A percentile compares a stretch with the other conserved stretches of the same genome.
These are phyloP conservation scores for Limonius californicus DNA, from an alignment of 1,140 invertebrate genomes.

Conservation along the genomic window DNA sequence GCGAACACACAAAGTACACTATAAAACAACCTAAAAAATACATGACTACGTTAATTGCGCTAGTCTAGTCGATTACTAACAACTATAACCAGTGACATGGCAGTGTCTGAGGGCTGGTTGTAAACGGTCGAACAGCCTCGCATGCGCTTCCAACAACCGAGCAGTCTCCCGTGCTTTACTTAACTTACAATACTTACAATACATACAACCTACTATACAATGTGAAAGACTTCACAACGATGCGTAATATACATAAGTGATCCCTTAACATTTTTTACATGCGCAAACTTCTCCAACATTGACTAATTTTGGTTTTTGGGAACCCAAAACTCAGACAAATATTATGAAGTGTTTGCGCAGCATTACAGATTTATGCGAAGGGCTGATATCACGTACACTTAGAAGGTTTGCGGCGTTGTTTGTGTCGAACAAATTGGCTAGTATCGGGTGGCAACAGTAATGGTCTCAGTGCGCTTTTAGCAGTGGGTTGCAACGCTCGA, in stretches of 20 bases:
- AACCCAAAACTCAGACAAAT: not conserved
- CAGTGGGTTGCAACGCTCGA: conserved; percentile 47
- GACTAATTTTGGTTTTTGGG: too few species aligned
- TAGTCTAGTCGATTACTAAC: conserved; percentile 19
- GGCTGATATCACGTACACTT: conserved; percentile 30
- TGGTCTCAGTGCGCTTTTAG: conserved; percentile 46
- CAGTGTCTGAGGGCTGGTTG: conserved; percentile 29
- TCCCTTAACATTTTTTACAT: not conserved
- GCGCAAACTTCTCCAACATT: not conserved
- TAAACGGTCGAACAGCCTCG: conserved; percentile 19
- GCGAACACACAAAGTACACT: conserved; percentile 16
- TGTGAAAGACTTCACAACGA: conserved; percentile 28
- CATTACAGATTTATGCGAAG: not conserved
- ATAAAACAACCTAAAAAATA: conserved; percentile 13
- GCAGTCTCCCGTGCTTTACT: conserved; percentile 18
- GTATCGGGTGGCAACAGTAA: conserved; percentile 30
- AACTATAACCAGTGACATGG: conserved; percentile 23
- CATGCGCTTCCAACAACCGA: not conserved
- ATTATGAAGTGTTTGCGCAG: not conserved
- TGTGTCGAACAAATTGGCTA: conserved; percentile 16
- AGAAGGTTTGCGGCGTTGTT: conserved; percentile 31
- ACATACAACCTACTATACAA: conserved; percentile 29
- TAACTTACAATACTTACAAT: conserved; percentile 28
- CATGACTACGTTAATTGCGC: conserved; percentile 13
- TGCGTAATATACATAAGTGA: conserved; percentile 23